Base-by-base conservation (phyloP, 1,140 invertebrate genomes). In the Papilio polyxenes region DNA sequence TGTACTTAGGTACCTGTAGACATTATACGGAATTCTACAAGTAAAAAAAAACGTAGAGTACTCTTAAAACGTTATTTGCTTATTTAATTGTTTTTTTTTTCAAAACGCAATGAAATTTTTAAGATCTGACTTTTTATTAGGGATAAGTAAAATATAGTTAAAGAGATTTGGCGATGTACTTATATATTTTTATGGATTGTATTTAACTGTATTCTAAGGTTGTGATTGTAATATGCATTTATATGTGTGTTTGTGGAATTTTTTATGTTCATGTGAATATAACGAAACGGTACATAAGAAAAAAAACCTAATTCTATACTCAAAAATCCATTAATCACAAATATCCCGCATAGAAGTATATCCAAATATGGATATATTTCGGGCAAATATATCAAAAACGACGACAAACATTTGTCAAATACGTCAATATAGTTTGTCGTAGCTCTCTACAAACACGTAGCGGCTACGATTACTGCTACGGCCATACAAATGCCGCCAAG, bases 161-260 rank as follows among this genome's bases (percentile, higher is more conserved):
- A 31, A 59, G 8, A n/a, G 13, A 51, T 79, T 62, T 62, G 77
- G 77, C 77, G 37, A 59, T 62, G 77, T 79, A 79, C 77, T 79
- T 79, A 79, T 20, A 37, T 62, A 51, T 56, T 37, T 44, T 48
- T 62, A 53, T 17, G 53, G n/a, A n/a, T 31, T 78, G 31, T 59
- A 77, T 51, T 51, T 79, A n/a, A 59, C 62, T 79, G 37, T 62
- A 79, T 79, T 79, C 49, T 79, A 62, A 62, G 77, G 77, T 79
- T 79, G 77, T 79, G 77, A 79, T 79, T 79, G 51, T 56, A 77
- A 62, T 62, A 79, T 79, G 77, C 77, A 79, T 79, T 79, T 59
- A 62, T 40, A 17, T 62, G 37, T 62, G 11, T 15, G 77, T 62
- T 2, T 79, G 77, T 31, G 20, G 7, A 20, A 5, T 8, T 17